Evolutionary conservation across 2,113 vertebrate species (phyloP).

Genomic region (Caretta caretta): DNA sequence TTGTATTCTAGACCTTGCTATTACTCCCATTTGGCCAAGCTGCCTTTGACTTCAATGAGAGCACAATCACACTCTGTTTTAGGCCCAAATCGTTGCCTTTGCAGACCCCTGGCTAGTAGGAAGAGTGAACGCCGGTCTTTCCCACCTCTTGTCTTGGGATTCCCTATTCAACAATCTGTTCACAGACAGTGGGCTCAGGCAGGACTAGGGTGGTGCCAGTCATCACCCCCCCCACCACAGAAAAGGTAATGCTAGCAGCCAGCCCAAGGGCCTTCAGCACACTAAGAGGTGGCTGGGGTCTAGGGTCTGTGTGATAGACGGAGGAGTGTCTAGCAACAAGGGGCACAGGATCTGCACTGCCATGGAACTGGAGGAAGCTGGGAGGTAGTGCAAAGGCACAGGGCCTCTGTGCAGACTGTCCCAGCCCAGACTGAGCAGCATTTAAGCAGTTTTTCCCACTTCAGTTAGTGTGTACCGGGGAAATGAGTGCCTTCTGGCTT

Average conservation of each 20-base stretch:
- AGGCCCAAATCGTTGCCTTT: not conserved
- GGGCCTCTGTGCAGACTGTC: not conserved
- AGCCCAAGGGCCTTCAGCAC: no score
- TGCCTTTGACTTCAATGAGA: not conserved
- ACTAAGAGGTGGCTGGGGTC: not conserved
- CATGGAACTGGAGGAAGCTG: not conserved
- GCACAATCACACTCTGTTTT: not conserved
- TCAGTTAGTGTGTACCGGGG: not conserved
- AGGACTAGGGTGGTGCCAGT: accelerated
- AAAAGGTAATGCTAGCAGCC: accelerated
- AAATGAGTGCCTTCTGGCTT: not conserved
- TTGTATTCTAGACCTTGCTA: not conserved
- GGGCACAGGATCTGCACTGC: not conserved
- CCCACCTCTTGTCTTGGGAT: accelerated
- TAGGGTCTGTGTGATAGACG: accelerated
- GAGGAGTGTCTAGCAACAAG: not conserved
- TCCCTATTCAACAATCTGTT: not conserved
- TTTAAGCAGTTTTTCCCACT: not conserved
- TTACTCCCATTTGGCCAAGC: not conserved
- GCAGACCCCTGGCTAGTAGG: accelerated
- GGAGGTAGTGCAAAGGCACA: not conserved
- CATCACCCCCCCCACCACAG: not conserved
- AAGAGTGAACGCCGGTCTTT: accelerated
- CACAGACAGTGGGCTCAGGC: not conserved
- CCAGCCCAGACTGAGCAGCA: not conserved